Conservation (phyloP, 2,888 invertebrate species). For the Escarpia spicata region DNA sequence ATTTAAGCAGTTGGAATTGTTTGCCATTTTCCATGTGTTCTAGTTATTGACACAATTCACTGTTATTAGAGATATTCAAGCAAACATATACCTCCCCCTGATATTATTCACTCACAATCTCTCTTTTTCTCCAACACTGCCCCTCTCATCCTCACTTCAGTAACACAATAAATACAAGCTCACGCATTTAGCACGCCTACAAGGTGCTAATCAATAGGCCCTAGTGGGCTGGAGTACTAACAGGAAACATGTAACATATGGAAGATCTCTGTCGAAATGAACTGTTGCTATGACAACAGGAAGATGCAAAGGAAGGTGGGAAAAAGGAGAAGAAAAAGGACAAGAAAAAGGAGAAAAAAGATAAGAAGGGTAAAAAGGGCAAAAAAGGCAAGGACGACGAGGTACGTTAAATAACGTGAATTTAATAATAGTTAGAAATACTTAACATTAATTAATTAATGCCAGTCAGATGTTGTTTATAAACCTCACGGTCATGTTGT, state of each 20-base stretch:
- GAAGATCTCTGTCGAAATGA: neutral
- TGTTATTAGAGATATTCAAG: neutral
- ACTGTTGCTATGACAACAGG: conserved; percentile 42
- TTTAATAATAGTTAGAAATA: neutral
- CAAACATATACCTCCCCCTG: neutral
- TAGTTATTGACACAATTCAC: neutral
- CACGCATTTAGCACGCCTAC: no score
- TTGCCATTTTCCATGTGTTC: neutral
- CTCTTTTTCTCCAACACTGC: neutral
- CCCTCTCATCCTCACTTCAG: neutral
- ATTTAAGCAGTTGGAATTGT: neutral
- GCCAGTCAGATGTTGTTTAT: neutral
- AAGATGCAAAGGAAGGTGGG: conserved; percentile 55
- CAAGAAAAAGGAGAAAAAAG: conserved; percentile 70
- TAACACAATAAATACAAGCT: no score
- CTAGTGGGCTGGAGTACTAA: neutral
- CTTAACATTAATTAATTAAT: neutral
- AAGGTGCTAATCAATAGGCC: no score
- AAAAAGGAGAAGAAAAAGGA: conserved; percentile 66
- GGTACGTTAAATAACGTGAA: conserved; percentile 42
- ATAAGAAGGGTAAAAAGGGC: conserved; percentile 54
- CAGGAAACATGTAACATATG: neutral
- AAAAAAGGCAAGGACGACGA: conserved; percentile 68
- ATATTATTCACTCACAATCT: neutral
- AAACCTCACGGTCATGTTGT: neutral